Percentiles rank a stretch among this genome's conserved stretches.
Conservation (phyloP, 2,113 vertebrate species). For the Actenoides hombroni region DNA sequence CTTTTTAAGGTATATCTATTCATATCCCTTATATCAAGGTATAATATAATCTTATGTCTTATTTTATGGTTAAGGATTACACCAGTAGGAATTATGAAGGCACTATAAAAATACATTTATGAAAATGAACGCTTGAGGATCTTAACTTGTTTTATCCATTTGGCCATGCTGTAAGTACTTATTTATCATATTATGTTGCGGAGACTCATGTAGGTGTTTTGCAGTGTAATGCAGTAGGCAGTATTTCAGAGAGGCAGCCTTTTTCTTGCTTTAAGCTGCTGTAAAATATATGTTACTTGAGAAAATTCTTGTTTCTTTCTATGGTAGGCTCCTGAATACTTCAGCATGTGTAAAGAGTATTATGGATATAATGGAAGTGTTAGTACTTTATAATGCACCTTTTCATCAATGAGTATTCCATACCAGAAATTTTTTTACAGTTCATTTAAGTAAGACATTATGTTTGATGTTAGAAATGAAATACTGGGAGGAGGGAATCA, state of each 20-base stretch:
- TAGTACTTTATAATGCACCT: background rate
- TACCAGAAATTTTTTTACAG: constrained; percentile 23
- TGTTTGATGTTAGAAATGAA: constrained; percentile 24
- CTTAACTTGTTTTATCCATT: background rate
- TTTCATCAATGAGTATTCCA: background rate
- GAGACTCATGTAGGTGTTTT: background rate
- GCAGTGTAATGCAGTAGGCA: background rate
- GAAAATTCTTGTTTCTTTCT: background rate
- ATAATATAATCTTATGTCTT: background rate
- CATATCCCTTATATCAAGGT: background rate
- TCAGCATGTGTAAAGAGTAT: background rate
- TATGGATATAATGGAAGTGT: background rate
- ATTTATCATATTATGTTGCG: background rate
- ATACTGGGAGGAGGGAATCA: background rate
- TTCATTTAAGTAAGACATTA: constrained; percentile 40
- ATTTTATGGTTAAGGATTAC: background rate
- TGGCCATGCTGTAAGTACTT: background rate
- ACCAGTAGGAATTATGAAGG: background rate
- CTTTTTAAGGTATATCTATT: background rate
- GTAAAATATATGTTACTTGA: background rate
- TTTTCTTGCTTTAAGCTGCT: background rate
- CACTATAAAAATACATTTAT: background rate
- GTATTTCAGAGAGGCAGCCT: background rate
- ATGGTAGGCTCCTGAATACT: background rate
- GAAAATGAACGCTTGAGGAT: background rate